Percentiles rank a stretch among this genome's conserved stretches.
Conservation (phyloP, 2,113 vertebrate genomes). For the Chaetodon auriga region DNA sequence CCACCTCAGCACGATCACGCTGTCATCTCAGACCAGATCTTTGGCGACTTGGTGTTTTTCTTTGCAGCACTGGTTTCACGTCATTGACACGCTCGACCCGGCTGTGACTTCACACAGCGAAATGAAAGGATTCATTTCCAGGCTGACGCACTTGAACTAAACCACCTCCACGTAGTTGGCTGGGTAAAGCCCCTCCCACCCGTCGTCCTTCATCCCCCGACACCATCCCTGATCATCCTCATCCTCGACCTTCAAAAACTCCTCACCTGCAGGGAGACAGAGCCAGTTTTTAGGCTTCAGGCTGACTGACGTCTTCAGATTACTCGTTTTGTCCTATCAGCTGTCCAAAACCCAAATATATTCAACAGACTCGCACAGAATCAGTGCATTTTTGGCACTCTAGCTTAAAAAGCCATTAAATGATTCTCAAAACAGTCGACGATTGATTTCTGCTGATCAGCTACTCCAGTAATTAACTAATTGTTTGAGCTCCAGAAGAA, state of each 20-base stretch:
- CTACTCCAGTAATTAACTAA: too few species aligned
- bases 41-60: conserved; percentile 53
- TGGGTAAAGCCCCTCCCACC: conserved; percentile 87
- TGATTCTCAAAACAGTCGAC: neutral
- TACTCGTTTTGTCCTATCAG: too few species aligned
- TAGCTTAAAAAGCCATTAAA: neutral
- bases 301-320: too few species aligned
- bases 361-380: too few species aligned
- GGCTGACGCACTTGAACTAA: conserved; percentile 36
- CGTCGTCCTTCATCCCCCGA: conserved; percentile 85
- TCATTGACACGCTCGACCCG: neutral
- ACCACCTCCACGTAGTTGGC: conserved; percentile 88
- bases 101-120: conserved; percentile 12
- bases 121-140: conserved; percentile 18
- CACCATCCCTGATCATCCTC: conserved; percentile 91
- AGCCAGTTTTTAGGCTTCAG: neutral
- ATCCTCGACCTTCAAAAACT: conserved; percentile 88
- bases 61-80: conserved; percentile 19
- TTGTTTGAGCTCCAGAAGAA: too few species aligned
- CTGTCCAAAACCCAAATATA: too few species aligned
- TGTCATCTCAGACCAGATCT: conserved; percentile 26
- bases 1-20: neutral
- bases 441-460: neutral
- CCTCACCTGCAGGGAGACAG: conserved; percentile 80
- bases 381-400: neutral